Evolutionary conservation across 2,888 invertebrate genomes (phyloP), one percentile per base, ranked within the genome.

Genomic region (Drosophila anomalata): DNA sequence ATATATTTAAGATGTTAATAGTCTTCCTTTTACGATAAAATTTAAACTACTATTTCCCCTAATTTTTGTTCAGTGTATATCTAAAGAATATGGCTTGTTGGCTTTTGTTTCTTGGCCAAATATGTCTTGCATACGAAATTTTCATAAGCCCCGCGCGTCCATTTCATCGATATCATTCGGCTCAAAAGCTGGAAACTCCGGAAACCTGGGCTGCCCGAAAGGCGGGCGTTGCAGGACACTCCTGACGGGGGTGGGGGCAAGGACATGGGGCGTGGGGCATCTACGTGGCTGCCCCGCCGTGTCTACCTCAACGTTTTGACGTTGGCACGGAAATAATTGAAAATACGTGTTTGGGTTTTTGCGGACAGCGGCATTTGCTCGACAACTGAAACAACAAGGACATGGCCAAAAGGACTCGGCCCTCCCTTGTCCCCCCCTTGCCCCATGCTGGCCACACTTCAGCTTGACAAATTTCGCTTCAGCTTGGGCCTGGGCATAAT

Each of bases 301-400:
- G 53, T 69, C 72, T 86, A 82, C 87, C 81, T 81, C 78, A 74
- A 66, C 63, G 75, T 72, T 36, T 36, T 76, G 67, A 87, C 73
- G 70, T 78, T 84, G 82, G 76, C 86, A 78, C 76, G 78, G 80
- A 88, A 88, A 87, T 90, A 89, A 89, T 89, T 89, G 90, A 84
- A 88, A 89, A 86, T 87, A 89, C 89, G 89, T 90, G 89, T 89
- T 86, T 78, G 79, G 83, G 75, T 78, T 83, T 71, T 87, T 83
- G 82, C 66, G 88, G 84, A 86, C 88, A 78, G 75, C 77, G 69
- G 75, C 75, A 75, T 78, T 86, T 83, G 69, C 75, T 66, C 71
- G 78, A 73, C 78, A 76, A 69, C 74, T 78, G 58, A 36, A 58
- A 33, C 56, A 55, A 63, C 52, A 47, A 61, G 60, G 54, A 26